These are phyloP conservation scores for Actenoides lindsayi DNA, from an alignment of 2,113 vertebrate genomes.

Conservation along the genomic window DNA sequence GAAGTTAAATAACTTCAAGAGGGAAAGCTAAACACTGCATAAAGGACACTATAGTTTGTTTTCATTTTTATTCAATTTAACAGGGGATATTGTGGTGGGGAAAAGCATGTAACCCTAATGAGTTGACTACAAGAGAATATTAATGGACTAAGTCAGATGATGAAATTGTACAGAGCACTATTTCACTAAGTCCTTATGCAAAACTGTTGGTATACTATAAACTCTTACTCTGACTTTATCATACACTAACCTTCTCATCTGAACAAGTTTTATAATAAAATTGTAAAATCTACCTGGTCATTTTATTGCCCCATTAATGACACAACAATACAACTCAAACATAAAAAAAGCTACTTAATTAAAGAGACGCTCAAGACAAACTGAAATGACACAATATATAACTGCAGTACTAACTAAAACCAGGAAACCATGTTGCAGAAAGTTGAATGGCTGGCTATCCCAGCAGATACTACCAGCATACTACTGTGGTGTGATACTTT, in stretches of 20 bases:
- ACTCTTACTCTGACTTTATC: not conserved
- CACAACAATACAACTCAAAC: not conserved
- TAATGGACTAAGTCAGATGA: not conserved
- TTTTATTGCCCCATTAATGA: not conserved
- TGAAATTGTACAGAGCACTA: not conserved
- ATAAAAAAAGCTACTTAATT: not conserved
- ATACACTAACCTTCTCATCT: not conserved
- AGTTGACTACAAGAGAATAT: not conserved
- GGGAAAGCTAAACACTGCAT: not conserved
- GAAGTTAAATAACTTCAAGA: not conserved
- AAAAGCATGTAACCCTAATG: not conserved
- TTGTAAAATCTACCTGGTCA: not conserved
- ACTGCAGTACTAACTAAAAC: not conserved
- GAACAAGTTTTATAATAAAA: not conserved
- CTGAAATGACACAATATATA: not conserved
- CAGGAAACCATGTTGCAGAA: not conserved
- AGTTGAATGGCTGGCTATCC: not conserved
- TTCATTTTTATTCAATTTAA: not conserved
- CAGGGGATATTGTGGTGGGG: not conserved
- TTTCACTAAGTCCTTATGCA: not conserved
- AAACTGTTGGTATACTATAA: not conserved
- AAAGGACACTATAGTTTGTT: not conserved
- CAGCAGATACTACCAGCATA: not conserved
- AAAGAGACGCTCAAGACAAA: not conserved
- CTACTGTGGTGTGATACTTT: accelerated